Evolutionary conservation across 2,888 invertebrate genomes (phyloP).

Genomic region (Diachrysia chrysitis): DNA sequence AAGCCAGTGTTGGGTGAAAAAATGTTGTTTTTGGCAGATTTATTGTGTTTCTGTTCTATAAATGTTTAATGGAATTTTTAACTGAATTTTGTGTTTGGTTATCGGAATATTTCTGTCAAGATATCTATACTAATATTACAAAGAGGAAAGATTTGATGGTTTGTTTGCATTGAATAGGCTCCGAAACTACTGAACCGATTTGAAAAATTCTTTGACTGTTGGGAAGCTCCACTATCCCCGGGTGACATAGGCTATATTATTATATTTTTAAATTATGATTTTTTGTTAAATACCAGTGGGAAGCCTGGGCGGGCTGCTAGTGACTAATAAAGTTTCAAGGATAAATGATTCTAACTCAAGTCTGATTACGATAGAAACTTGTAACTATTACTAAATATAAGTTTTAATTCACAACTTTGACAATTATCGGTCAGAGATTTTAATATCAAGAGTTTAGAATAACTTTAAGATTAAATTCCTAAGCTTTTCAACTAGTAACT

Average conservation of each 20-base stretch:
- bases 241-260: no score
- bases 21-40: slow-evolving; percentile 59
- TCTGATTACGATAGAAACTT: background rate
- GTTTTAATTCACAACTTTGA: background rate
- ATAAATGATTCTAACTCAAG: background rate
- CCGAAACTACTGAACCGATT: no score
- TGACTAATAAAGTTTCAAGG: background rate
- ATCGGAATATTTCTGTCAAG: slow-evolving; percentile 9
- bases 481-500: slow-evolving; percentile 55
- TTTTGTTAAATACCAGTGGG: no score
- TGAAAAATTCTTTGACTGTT: no score
- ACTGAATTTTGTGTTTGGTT: slow-evolving; percentile 9
- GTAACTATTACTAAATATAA: background rate
- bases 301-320: no score
- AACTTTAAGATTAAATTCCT: slow-evolving; percentile 10
- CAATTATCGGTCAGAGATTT: background rate
- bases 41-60: slow-evolving; percentile 45
- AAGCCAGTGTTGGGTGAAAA: slow-evolving; percentile 42
- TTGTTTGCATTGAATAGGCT: no score
- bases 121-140: no score
- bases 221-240: no score
- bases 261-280: no score
- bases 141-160: no score
- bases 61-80: slow-evolving; percentile 12
- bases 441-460: background rate